Evolutionary conservation across 2,888 invertebrate species (phyloP).

Genomic region (Lutraria lutraria): DNA sequence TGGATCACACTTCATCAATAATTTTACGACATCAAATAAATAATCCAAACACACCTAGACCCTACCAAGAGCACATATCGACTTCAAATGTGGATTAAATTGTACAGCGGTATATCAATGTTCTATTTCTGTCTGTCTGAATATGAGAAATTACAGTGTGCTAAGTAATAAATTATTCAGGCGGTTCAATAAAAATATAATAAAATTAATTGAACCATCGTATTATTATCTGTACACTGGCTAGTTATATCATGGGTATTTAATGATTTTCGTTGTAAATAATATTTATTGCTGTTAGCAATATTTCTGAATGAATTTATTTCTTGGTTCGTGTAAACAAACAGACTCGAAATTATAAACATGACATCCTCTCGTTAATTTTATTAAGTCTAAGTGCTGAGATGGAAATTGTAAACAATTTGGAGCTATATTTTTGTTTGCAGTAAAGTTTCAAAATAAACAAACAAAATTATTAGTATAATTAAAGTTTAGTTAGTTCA

Average conservation of each 20-base stretch:
- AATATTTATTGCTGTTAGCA: background rate
- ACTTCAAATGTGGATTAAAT: background rate
- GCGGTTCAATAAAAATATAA: conserved; percentile 2
- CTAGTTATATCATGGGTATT: background rate
- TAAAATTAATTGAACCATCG: conserved; percentile 36
- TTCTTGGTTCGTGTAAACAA: background rate
- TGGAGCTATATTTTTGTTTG: background rate
- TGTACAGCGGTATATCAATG: background rate
- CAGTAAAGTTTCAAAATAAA: too few relatives aligned
- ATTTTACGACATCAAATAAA: background rate
- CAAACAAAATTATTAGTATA: too few relatives aligned
- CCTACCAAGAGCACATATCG: background rate
- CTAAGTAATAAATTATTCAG: conserved; percentile 15
- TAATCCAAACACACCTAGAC: background rate
- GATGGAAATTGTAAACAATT: background rate
- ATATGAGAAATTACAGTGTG: background rate
- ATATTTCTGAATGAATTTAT: background rate
- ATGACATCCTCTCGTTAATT: background rate
- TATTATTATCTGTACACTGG: background rate
- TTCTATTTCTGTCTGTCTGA: background rate
- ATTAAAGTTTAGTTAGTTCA: too few relatives aligned
- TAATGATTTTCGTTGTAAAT: background rate
- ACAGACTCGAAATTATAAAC: background rate
- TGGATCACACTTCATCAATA: background rate
- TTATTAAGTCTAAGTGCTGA: background rate